Evolutionary conservation across 2,888 invertebrate species (phyloP).

Genomic region (Xestoiulus laeticollis): DNA sequence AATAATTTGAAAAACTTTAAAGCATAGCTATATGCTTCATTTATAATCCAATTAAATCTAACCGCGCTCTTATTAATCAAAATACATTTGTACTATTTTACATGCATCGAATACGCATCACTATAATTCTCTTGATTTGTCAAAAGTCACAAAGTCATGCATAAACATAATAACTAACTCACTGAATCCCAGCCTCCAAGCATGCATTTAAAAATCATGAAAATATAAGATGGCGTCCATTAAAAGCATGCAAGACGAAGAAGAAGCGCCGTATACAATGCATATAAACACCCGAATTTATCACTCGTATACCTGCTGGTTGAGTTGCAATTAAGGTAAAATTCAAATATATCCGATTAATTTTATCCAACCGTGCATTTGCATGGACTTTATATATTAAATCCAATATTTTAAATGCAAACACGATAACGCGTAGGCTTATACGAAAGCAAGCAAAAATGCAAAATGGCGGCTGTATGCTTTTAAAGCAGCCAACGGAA

Average conservation of each 20-base stretch:
- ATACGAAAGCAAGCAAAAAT: background rate
- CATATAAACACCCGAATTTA: background rate
- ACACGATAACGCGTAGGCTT: background rate
- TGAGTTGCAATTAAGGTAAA: background rate
- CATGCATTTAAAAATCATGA: background rate
- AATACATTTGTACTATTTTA: background rate
- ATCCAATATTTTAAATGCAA: background rate
- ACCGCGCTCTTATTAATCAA: background rate
- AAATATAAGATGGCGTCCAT: conserved; percentile 14
- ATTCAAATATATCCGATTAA: background rate
- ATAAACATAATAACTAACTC: background rate
- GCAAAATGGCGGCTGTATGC: background rate
- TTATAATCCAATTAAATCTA: background rate
- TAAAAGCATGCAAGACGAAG: background rate
- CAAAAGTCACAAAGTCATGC: background rate
- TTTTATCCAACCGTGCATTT: background rate
- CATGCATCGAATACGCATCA: background rate
- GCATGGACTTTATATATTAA: background rate
- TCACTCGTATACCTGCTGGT: background rate
- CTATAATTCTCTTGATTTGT: background rate
- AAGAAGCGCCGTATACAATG: background rate
- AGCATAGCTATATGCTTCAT: too few species aligned
- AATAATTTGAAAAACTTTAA: too few species aligned
- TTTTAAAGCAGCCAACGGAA: background rate
- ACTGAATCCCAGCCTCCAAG: background rate